These are phyloP conservation scores for Corythornis vintsioides DNA, from an alignment of 2,113 vertebrate species.

Conservation along the genomic window DNA sequence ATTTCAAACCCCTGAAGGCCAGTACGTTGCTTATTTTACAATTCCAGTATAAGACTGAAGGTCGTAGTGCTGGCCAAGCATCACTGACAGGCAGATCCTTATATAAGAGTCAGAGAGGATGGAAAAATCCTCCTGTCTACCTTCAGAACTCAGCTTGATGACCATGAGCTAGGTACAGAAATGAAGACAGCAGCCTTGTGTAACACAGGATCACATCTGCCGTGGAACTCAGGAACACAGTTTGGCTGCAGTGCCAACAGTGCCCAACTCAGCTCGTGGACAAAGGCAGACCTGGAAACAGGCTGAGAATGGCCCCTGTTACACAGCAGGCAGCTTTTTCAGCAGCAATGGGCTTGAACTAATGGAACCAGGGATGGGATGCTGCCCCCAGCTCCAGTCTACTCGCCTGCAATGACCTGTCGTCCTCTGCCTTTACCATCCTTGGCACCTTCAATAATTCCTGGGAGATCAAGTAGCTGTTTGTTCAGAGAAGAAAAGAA, in stretches of 20 bases:
- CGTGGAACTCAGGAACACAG: not conserved
- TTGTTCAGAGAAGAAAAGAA: slow-evolving; percentile 2
- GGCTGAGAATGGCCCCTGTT: not conserved
- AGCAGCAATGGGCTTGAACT: not conserved
- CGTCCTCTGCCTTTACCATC: slow-evolving; percentile 97
- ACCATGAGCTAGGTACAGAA: not conserved
- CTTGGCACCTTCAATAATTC: slow-evolving; percentile 98
- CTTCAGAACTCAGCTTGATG: not conserved
- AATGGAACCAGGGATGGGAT: not conserved
- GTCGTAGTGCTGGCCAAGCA: not conserved
- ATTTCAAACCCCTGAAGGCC: not conserved
- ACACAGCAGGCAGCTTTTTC: not conserved
- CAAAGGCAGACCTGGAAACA: not conserved
- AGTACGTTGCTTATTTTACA: not conserved
- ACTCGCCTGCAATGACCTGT: slow-evolving; percentile 95
- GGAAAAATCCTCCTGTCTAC: not conserved
- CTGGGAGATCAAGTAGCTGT: slow-evolving; percentile 96
- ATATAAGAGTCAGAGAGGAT: not conserved
- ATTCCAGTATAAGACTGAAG: not conserved
- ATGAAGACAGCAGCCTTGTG: not conserved
- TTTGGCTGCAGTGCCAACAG: not conserved
- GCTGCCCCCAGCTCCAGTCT: not conserved
- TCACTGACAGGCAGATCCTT: not conserved
- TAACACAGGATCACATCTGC: not conserved
- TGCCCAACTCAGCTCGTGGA: not conserved